Base-by-base conservation (phyloP, 2,888 invertebrate species). In the Formica aserva region DNA sequence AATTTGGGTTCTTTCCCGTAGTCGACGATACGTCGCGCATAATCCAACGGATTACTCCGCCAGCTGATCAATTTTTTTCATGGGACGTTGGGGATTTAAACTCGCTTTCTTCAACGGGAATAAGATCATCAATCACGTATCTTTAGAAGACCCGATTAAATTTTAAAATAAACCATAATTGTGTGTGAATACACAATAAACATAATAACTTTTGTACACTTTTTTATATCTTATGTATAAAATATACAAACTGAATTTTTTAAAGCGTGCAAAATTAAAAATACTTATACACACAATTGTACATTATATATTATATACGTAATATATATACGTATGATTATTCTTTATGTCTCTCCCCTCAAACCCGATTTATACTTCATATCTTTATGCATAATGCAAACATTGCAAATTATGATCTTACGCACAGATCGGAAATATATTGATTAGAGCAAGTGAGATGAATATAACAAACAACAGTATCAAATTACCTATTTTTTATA, bases 1-100 rank as follows among this genome's bases (percentile, higher is more conserved):
- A 81, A 80, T 80, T 72, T 80, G 45, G 78, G 78, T 74, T 80
- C 60, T 45, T 74, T 48, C 32, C 29, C 35, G 57, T 60, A 74
- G 78, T 45, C 29, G 26, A 38, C 57, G 74, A 60, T 80, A 80
- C 74, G 60, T 80, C 35, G 74, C 78, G 60, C 78, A 60, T 72
- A 80, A 80, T 41, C 74, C 75, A 32, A 11, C 74, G 75, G 60
- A 74, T 80, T 74, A 80, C 32, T 35, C 11, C 29, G n/a, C 32
- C 45, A 13, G 45, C 45, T 72, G 74, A 60, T 80, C 74, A 60
- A 80, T 62, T 80, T 74, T 77, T 78, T 57, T 29, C n/a, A 18
- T 26, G 22, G 26, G 41, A 45, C 18, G 13, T 32, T 8, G 18
- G 45, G 18, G 74, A 74, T 80, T 80, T 74, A 22, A 55, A 60